Conservation (phyloP, 1,140 invertebrate genomes). For the Paracyclopina nana region DNA sequence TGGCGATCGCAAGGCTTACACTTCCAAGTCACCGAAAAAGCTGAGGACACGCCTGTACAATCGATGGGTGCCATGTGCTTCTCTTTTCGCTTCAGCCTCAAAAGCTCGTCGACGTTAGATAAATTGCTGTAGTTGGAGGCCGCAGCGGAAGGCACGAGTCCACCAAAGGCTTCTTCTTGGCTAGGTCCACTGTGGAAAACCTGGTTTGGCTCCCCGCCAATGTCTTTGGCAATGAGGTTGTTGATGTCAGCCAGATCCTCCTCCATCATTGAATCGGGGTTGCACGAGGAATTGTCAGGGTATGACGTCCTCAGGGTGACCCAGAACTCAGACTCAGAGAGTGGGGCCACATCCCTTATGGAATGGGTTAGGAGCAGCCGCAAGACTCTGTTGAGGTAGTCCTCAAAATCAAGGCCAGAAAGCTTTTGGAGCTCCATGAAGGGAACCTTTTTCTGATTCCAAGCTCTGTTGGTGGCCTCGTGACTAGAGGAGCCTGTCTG, state of each 20-base stretch:
- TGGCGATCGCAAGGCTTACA: neutral
- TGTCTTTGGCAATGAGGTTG: conserved; percentile 2
- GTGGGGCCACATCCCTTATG: neutral
- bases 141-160: neutral
- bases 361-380: neutral
- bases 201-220: neutral
- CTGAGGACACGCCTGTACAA: conserved; percentile 2
- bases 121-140: no score
- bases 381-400: neutral
- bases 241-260: conserved; percentile 2
- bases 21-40: neutral
- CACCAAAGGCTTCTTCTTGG: neutral
- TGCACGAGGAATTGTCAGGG: neutral
- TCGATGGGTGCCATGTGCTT: conserved; percentile 11
- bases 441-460: conserved; percentile 5
- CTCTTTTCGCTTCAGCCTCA: conserved; percentile 1
- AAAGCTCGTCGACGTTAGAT: neutral
- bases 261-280: no score
- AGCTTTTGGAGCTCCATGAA: conserved; percentile 1
- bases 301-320: neutral
- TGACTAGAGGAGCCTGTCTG: neutral
- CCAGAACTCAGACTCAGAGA: conserved; percentile 4
- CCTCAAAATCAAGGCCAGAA: neutral
- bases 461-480: neutral
- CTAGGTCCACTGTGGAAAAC: neutral